Conservation (phyloP, 2,113 vertebrate genomes). For the Odocoileus virginianus region DNA sequence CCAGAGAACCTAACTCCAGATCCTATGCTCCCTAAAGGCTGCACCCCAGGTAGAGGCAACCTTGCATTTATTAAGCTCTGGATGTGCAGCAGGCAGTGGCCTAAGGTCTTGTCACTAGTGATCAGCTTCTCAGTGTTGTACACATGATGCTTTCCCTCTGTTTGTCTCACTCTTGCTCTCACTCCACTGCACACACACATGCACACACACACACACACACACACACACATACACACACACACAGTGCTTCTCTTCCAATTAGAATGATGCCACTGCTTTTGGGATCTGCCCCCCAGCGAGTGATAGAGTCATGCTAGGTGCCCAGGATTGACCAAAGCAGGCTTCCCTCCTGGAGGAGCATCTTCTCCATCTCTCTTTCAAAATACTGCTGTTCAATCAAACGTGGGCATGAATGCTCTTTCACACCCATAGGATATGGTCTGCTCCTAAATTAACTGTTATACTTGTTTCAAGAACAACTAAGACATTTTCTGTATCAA, state of each 20-base stretch:
- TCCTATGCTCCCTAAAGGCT: neutral
- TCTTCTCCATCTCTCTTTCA: neutral
- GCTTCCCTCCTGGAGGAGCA: neutral
- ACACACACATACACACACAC: neutral
- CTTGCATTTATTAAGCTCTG: neutral
- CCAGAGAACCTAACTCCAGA: neutral
- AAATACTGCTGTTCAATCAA: neutral
- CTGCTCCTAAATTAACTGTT: neutral
- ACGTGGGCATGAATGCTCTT: neutral
- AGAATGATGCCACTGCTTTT: neutral
- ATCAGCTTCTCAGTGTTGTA: neutral
- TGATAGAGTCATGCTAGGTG: accelerated
- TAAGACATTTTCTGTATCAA: neutral
- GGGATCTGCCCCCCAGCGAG: too few relatives aligned
- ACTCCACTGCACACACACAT: neutral
- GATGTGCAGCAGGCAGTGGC: neutral
- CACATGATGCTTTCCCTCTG: neutral
- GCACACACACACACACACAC: neutral
- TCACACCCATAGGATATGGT: neutral
- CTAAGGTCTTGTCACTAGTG: neutral
- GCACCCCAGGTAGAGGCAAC: neutral
- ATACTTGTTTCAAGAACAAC: neutral
- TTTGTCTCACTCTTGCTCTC: too few relatives aligned
- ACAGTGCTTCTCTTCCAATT: neutral
- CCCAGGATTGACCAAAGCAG: neutral